These are phyloP conservation scores for Porites divaricata DNA, from an alignment of 92 coral and sea anemone species.

Conservation along the genomic window DNA sequence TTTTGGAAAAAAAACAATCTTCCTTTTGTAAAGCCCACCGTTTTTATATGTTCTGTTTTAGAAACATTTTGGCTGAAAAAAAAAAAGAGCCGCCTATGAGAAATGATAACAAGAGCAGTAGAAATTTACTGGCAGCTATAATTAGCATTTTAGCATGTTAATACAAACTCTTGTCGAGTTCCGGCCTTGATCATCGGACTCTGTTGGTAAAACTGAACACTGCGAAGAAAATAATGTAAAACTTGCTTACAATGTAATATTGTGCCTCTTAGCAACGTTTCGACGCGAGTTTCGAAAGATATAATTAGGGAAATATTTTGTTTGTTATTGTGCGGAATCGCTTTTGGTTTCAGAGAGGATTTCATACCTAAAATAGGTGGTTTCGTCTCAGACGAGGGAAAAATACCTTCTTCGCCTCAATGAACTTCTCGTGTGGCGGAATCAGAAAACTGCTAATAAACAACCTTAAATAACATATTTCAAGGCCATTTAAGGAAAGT, in stretches of 20 bases:
- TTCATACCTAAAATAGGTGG: slow-evolving; percentile 6
- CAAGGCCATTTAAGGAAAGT: neutral
- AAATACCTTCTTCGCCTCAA: neutral
- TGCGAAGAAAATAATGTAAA: neutral
- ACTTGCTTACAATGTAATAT: neutral
- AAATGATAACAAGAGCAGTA: too few species aligned
- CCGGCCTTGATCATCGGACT: neutral
- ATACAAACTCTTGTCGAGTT: neutral
- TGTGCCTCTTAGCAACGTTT: neutral
- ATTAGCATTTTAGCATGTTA: too few species aligned
- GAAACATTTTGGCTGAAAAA: too few species aligned
- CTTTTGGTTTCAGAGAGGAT: slow-evolving; percentile 38
- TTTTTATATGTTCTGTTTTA: too few species aligned
- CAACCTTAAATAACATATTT: too few species aligned
- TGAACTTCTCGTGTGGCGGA: neutral
- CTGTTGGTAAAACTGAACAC: neutral
- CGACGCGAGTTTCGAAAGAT: neutral
- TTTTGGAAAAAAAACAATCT: too few species aligned
- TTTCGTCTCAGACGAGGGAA: slow-evolving; percentile 16
- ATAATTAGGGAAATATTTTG: neutral
- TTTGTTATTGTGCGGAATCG: neutral
- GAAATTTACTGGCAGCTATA: neutral
- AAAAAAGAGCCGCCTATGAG: too few species aligned
- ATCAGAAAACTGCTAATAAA: neutral
- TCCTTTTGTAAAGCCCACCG: too few species aligned